A percentile compares a stretch with the other conserved stretches of the same genome.
These are phyloP conservation scores for Eubasilissa regina DNA, from an alignment of 1,140 invertebrate genomes.

Conservation along the genomic window DNA sequence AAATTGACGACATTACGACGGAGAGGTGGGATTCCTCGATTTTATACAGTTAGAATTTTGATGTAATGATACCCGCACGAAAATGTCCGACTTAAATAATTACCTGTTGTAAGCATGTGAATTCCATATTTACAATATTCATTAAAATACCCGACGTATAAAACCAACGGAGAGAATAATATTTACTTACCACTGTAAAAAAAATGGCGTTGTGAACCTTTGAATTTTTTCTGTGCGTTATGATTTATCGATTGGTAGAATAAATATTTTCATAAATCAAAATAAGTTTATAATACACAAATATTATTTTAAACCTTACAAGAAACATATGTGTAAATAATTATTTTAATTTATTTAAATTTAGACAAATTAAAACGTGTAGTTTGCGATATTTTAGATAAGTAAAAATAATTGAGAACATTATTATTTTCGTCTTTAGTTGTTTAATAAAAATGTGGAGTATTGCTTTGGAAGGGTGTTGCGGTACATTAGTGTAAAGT, in stretches of 20 bases:
- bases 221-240: too few relatives aligned
- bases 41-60: not conserved
- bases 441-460: too few relatives aligned
- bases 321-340: too few relatives aligned
- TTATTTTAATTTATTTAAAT: too few relatives aligned
- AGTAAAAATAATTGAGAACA: too few relatives aligned
- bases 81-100: slow-evolving; percentile 32
- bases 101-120: slow-evolving; percentile 33
- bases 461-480: slow-evolving; percentile 23
- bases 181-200: not conserved
- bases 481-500: slow-evolving; percentile 50
- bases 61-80: slow-evolving; percentile 8
- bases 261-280: too few relatives aligned
- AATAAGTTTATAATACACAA: too few relatives aligned
- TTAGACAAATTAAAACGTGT: too few relatives aligned
- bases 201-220: not conserved
- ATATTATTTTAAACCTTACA: too few relatives aligned
- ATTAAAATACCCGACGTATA: not conserved
- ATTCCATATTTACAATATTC: slow-evolving; percentile 33
- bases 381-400: too few relatives aligned
- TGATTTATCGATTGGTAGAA: too few relatives aligned
- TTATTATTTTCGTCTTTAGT: too few relatives aligned
- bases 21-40: slow-evolving; percentile 12
- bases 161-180: not conserved
- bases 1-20: slow-evolving; percentile 38